A percentile compares a stretch with the other conserved stretches of the same genome.
phyloP scores from a whole-genome alignment of 1,140 invertebrate species.

The Lysiphlebus fabarum region DNA sequence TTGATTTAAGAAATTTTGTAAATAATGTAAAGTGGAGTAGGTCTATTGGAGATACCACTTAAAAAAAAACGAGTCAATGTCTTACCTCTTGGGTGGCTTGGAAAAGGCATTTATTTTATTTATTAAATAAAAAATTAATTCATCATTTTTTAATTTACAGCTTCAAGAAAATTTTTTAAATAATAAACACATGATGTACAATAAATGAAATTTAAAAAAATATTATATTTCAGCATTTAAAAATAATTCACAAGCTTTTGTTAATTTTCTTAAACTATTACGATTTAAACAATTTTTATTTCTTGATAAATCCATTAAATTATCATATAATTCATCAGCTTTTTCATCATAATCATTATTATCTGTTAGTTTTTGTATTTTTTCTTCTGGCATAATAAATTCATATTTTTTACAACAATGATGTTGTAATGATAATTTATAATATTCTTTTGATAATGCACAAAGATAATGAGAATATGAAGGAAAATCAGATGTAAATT shows the following conservation, averaged over 20 bases:
- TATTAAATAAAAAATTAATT: too few species aligned
- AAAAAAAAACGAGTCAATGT: too few species aligned
- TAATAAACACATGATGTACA: too few species aligned
- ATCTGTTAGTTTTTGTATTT: constrained; percentile 7
- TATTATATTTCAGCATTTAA: not conserved
- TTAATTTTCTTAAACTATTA: constrained; percentile 7
- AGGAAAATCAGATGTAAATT: not conserved
- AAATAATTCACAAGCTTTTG: constrained; percentile 7
- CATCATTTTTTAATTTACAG: too few species aligned
- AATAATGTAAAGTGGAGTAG: too few species aligned
- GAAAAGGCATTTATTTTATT: too few species aligned
- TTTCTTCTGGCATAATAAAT: not conserved
- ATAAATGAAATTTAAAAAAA: too few species aligned
- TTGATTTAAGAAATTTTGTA: too few species aligned
- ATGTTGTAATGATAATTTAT: not conserved
- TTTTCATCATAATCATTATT: constrained; percentile 5
- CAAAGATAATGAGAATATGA: not conserved
- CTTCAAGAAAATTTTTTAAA: too few species aligned
- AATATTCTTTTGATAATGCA: not conserved
- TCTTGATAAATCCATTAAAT: not conserved
- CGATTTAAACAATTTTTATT: constrained; percentile 7
- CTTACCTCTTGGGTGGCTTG: too few species aligned
- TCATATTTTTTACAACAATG: constrained; percentile 8
- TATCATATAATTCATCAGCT: constrained; percentile 1
- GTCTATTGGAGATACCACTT: too few species aligned